phyloP scores from a whole-genome alignment of 1,140 invertebrate species.

The Lasaia peninsularis region DNA sequence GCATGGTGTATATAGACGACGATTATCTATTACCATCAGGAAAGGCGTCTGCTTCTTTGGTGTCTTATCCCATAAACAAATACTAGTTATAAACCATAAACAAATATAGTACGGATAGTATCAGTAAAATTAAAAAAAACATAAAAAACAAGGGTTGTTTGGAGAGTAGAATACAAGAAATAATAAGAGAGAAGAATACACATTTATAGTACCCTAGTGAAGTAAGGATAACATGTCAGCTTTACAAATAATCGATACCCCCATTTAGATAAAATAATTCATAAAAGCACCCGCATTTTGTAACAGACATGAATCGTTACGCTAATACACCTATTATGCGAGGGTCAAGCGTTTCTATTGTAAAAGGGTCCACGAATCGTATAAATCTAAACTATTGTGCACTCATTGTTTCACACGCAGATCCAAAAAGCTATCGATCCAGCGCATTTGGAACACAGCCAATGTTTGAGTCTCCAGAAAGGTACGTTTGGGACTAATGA shows the following conservation, averaged over 20 bases:
- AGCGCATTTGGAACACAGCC: slow-evolving; percentile 59
- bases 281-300: slow-evolving; percentile 1
- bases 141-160: no score
- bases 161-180: no score
- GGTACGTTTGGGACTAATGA: slow-evolving; percentile 35
- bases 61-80: no score
- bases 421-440: slow-evolving; percentile 61
- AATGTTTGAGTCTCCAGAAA: slow-evolving; percentile 49
- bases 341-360: slow-evolving; percentile 14
- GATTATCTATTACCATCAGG: no score
- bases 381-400: slow-evolving; percentile 32
- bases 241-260: background rate
- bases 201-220: background rate
- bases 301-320: background rate
- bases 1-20: no score
- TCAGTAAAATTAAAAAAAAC: no score
- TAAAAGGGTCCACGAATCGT: slow-evolving; percentile 2
- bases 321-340: slow-evolving; percentile 9
- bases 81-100: no score
- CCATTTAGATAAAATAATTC: background rate
- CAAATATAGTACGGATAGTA: no score
- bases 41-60: no score
- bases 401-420: slow-evolving; percentile 52
- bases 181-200: no score
- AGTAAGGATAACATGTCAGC: background rate